A percentile compares a stretch with the other conserved stretches of the same genome.
phyloP scores from a whole-genome alignment of 2,888 invertebrate genomes.

The Luperina nickerlii region DNA sequence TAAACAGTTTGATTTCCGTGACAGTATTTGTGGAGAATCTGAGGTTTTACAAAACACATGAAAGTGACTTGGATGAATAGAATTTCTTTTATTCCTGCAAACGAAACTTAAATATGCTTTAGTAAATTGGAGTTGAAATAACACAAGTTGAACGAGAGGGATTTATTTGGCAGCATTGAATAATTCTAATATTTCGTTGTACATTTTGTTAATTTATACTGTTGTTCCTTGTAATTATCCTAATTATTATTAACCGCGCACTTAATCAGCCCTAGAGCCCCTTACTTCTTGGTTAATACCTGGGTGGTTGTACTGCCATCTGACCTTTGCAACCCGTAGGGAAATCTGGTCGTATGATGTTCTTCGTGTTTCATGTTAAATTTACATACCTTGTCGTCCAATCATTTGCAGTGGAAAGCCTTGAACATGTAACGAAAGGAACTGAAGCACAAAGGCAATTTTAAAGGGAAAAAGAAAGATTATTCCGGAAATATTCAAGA shows the following conservation, averaged over 20 bases:
- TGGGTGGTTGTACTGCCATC: slow-evolving; percentile 6
- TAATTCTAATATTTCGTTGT: neutral
- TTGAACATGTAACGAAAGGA: slow-evolving; percentile 16
- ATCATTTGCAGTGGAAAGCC: slow-evolving; percentile 31
- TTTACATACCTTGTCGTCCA: slow-evolving; percentile 49
- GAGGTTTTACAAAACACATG: neutral
- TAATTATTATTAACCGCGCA: neutral
- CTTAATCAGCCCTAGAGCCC: slow-evolving; percentile 15
- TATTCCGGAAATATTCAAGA: neutral
- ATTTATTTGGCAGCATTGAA: slow-evolving; percentile 2
- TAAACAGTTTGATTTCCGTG: neutral
- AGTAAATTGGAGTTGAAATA: neutral
- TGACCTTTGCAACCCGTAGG: slow-evolving; percentile 49
- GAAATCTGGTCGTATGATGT: slow-evolving; percentile 46
- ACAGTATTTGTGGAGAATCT: neutral
- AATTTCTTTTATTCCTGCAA: no score
- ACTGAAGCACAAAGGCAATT: slow-evolving; percentile 17
- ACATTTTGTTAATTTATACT: neutral
- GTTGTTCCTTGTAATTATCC: neutral
- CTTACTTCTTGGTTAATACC: slow-evolving; percentile 32
- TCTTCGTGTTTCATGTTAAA: slow-evolving; percentile 44
- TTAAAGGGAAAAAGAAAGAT: slow-evolving; percentile 4
- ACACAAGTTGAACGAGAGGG: neutral
- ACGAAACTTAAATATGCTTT: neutral
- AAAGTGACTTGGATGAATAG: neutral